A percentile compares a stretch with the other conserved stretches of the same genome.
These are phyloP conservation scores for Neodiprion pinetum DNA, from an alignment of 1,140 invertebrate species.

Conservation along the genomic window DNA sequence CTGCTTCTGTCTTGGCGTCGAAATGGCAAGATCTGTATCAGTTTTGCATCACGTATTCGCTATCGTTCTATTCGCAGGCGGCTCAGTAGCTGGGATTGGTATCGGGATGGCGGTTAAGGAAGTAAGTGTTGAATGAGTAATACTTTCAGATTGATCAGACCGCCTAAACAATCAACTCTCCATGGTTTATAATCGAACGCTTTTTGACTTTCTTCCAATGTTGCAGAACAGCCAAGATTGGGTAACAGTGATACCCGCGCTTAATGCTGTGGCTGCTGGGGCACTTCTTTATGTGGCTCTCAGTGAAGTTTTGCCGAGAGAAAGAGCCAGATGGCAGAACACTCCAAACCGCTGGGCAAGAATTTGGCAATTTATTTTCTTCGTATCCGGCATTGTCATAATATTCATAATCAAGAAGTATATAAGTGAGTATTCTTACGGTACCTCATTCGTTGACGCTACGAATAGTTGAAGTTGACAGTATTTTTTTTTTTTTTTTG, in stretches of 20 bases:
- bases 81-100: constrained; percentile 72
- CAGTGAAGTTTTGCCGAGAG: constrained; percentile 87
- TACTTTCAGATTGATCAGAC: constrained; percentile 14
- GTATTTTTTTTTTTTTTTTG: too few relatives aligned
- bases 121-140: constrained; percentile 35
- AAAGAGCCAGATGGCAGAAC: constrained; percentile 73
- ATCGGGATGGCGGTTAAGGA: constrained; percentile 61
- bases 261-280: constrained; percentile 83
- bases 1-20: constrained; percentile 78
- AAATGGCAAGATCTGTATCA: constrained; percentile 63
- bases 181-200: background rate
- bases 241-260: constrained; percentile 35
- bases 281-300: constrained; percentile 93
- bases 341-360: constrained; percentile 62
- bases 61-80: constrained; percentile 70
- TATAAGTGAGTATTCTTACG: background rate
- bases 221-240: constrained; percentile 28
- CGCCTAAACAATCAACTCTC: background rate
- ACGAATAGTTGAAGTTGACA: too few relatives aligned
- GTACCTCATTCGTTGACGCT: too few relatives aligned
- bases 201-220: background rate
- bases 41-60: constrained; percentile 58
- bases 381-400: constrained; percentile 65
- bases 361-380: constrained; percentile 66
- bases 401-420: constrained; percentile 67